Evolutionary conservation across 2,888 invertebrate species (phyloP).

Genomic region (Orchesellides sinensis): DNA sequence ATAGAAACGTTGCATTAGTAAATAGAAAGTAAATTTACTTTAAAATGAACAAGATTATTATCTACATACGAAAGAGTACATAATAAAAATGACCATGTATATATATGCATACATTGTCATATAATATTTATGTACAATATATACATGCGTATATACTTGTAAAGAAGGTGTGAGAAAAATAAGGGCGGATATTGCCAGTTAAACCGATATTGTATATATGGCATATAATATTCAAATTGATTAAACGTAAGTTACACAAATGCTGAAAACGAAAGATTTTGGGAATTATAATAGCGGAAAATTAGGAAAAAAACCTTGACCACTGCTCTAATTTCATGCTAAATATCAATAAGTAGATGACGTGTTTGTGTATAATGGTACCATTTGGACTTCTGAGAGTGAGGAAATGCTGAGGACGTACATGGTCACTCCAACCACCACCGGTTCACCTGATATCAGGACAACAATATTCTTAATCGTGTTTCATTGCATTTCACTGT

Average conservation of each 20-base stretch:
- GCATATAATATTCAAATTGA: not conserved
- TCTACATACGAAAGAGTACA: not conserved
- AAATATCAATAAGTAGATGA: slow-evolving; percentile 67
- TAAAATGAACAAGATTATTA: not conserved
- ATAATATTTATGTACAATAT: too few species aligned
- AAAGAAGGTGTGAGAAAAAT: not conserved
- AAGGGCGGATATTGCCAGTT: not conserved
- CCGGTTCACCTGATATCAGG: slow-evolving; percentile 78
- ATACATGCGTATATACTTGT: not conserved
- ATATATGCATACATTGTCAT: slow-evolving; percentile 10
- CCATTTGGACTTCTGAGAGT: slow-evolving; percentile 82
- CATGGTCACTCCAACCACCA: slow-evolving; percentile 81
- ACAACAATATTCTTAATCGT: slow-evolving; percentile 64
- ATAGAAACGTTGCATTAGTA: not conserved
- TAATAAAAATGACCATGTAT: not conserved
- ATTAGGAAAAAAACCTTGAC: slow-evolving; percentile 14
- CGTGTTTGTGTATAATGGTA: slow-evolving; percentile 76
- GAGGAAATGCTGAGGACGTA: slow-evolving; percentile 81
- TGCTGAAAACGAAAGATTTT: slow-evolving; percentile 21
- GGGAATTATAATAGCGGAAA: slow-evolving; percentile 36
- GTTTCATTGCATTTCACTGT: too few species aligned
- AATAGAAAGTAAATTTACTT: not conserved
- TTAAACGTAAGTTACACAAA: not conserved
- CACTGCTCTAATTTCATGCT: slow-evolving; percentile 72
- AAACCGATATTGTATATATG: not conserved